Evolutionary conservation across 2,888 invertebrate genomes (phyloP), one percentile per base, ranked within the genome.

Genomic region (Morpho deidamia): DNA sequence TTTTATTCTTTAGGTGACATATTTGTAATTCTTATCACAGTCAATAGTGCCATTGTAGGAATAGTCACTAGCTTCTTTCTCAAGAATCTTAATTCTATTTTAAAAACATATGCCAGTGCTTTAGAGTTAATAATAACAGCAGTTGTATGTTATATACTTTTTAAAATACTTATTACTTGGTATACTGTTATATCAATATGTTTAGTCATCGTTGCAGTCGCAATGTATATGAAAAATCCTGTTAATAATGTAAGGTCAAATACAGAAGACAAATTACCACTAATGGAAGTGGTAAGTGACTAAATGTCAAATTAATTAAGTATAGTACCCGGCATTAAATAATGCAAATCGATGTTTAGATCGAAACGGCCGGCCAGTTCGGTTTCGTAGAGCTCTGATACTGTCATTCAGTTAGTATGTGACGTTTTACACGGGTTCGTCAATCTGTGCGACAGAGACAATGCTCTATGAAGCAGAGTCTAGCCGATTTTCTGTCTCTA

Each of bases 21-120:
- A 44, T 93, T 94, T 78, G 95, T 97, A 1, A 76, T 97, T 51
- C 81, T 95, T 9, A 95, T 98, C 39, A 95, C 96, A 76, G 72
- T 96, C 0, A 98, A 98, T 72, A 97, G 96, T 83, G 96, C 97
- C 0, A 92, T 95, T 0, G 95, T 97, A 42, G 98, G 98, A 34
- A 97, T 99, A 66, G 95, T 97, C 0, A 98, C 98, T 0, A 97
- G 97, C 80, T 95, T 98, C 78, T 98, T 98, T 75, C 87, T 99
- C 23, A 96, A 96, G 78, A 96, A 95, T 68, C 91, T 98, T 68
- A 98, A 98, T 80, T 98, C 98, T 0, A 98, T 99, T 71, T 87
- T 98, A 51, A 98, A 99, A 88, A 97, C 97, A 0, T 98, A 98
- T 82, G 98, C 98, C 1, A 96, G 97, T 83, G 98, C 97, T 10